These are phyloP conservation scores for Heliothis virescens DNA, from an alignment of 1,140 invertebrate species.

Conservation along the genomic window DNA sequence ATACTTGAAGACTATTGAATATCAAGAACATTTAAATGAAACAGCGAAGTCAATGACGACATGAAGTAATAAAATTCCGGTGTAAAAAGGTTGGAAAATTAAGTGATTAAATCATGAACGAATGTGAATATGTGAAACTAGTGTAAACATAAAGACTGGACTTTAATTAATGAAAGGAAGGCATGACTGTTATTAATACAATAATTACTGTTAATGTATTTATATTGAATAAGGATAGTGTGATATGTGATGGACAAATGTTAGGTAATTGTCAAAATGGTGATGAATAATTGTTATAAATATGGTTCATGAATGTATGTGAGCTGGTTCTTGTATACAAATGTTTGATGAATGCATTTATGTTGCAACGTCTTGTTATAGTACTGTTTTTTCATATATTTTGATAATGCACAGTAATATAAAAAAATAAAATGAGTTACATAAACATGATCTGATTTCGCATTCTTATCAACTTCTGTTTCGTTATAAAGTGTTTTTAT, in stretches of 20 bases:
- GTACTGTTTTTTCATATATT: background rate
- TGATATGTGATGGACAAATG: background rate
- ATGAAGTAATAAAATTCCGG: background rate
- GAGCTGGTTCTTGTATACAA: constrained; percentile 1
- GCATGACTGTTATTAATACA: background rate
- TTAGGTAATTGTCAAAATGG: background rate
- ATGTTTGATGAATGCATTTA: background rate
- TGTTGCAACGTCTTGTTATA: background rate
- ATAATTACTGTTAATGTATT: background rate
- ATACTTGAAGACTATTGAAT: too few species aligned
- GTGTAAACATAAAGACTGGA: constrained; percentile 6
- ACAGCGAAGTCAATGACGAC: background rate
- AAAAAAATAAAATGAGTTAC: too few species aligned
- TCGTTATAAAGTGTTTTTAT: too few species aligned
- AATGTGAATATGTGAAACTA: background rate
- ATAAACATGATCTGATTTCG: too few species aligned
- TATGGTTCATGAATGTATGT: background rate
- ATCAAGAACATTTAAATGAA: too few species aligned
- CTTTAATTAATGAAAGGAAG: background rate
- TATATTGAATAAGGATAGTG: background rate
- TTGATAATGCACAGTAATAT: background rate
- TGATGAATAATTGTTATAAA: constrained; percentile 2
- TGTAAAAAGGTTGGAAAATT: background rate
- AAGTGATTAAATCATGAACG: background rate
- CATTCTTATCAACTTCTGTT: too few species aligned